Base-by-base conservation (phyloP, 2,797 vertebrate genomes). In the Morus bassanus region DNA sequence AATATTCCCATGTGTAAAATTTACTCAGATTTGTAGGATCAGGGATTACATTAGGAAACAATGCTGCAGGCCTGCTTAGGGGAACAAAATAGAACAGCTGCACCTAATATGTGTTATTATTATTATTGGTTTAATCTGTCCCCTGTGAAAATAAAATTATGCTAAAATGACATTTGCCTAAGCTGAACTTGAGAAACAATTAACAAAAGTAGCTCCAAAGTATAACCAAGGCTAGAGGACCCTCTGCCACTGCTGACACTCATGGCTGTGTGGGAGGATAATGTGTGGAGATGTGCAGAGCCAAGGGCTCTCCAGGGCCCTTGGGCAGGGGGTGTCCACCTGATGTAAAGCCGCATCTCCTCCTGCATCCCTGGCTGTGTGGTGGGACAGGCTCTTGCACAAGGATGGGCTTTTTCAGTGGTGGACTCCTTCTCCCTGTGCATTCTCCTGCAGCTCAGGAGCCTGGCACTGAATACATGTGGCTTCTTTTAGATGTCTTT, bases 121-220 rank as follows among this genome's bases (percentile, higher is more conserved):
- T 89, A 73, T 89, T 91, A 50, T 63, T 83, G 68, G 41, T 77
- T 92, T 91, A 88, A 95, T 91, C 45, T 91, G 51, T 94, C 72
- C 73, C 56, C 60, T 70, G 77, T 59, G 68, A 63, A 90, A 93
- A 93, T 64, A 75, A 88, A 88, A 91, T 85, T 74, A 89, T 72
- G 37, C 72, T 95, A 70, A 79, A 91, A 86, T 31, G 69, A 3
- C 31, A 72, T 77, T 95, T 85, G 68, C 69, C 75, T 89, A 95
- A 94, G 35, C 18, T 91, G 89, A 94, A 69, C 60, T 85, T 85
- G 56, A 91, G 79, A 89, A 92, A 82, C 45, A 77, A 67, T 77
- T 89, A 92, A 77, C 68, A 95, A 80, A 85, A 11, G 37, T 22
- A 45, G 27, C 33, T 88, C 73, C 39, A 54, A 85, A 91, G 50